Evolutionary conservation across 2,888 invertebrate species (phyloP), one percentile per base, ranked within the genome.

Genomic region (Cylindroiulus punctatus): DNA sequence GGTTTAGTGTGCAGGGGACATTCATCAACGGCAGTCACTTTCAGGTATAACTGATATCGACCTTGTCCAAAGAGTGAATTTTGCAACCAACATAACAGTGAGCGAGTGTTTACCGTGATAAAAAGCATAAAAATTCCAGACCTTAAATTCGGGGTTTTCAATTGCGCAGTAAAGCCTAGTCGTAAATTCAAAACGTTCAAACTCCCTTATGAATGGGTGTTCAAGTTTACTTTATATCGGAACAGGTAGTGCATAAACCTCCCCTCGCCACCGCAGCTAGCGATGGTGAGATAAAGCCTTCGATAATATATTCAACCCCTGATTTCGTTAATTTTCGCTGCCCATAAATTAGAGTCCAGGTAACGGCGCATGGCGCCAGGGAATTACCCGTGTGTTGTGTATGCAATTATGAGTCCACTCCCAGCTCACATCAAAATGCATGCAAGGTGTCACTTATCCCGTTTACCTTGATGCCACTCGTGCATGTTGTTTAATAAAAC

Each of bases 401-500:
- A 26, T 3, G 65, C 65, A 65, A 65, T 65, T 65, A 65, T 26
- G 26, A 22, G 22, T 65, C 65, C 65, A 65, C 65, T 65, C 65
- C 65, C 65, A 22, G 10, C 22, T 65, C 26, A 65, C 22, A 65
- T 65, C 65, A 65, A 65, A 57, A 36, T 12, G 65, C 26, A 65
- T 65, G 26, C 65, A 65, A 10, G 65, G 65, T 65, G 65, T 65
- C 65, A 65, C 26, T 65, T 65, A 65, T 65, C 26, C 26, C 22
- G 65, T 65, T 65, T 26, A 65, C 65, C 65, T 65, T 65, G 65
- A 65, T 65, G 65, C 65, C 65, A 65, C 26, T 65, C 65, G 8
- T 65, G 65, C 65, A 26, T 26, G 65, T 65, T 65, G 65, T 65
- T 65, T 65, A 65, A 65, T 65, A 65, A 65, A 65, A 65, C 65